Conservation (phyloP, 1,140 invertebrate genomes). For the Steinernema feltiae region DNA sequence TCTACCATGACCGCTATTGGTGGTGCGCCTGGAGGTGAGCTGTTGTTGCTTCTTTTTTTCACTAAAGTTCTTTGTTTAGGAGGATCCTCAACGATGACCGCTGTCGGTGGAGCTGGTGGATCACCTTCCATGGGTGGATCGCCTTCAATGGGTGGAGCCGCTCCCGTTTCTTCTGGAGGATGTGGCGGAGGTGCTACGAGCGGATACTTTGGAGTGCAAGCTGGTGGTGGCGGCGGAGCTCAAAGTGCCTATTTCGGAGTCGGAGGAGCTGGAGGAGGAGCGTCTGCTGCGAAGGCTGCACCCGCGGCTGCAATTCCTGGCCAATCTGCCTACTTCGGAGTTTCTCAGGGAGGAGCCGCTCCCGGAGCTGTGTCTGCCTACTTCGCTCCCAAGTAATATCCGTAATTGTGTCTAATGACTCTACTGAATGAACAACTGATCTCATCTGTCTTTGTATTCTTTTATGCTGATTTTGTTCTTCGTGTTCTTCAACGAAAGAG, state of each 20-base stretch:
- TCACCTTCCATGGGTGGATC: neutral
- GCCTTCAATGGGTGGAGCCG: neutral
- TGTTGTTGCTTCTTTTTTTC: neutral
- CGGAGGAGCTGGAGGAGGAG: constrained; percentile 16
- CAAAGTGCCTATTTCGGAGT: constrained; percentile 17
- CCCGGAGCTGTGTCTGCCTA: constrained; percentile 18
- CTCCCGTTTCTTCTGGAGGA: neutral
- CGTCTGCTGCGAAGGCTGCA: neutral
- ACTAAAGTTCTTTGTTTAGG: neutral
- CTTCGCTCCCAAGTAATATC: constrained; percentile 18
- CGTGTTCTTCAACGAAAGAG: too few species aligned
- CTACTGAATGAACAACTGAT: neutral
- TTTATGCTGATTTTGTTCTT: neutral
- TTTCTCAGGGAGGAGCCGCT: neutral
- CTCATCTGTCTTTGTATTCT: neutral
- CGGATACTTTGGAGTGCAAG: constrained; percentile 8
- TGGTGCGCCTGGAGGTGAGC: neutral
- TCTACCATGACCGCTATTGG: neutral
- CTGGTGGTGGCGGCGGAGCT: constrained; percentile 7
- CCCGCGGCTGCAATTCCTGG: constrained; percentile 10
- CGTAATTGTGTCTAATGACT: neutral
- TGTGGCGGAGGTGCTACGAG: neutral
- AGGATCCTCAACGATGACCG: constrained; percentile 5
- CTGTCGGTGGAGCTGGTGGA: constrained; percentile 12
- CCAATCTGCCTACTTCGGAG: constrained; percentile 16